A percentile compares a stretch with the other conserved stretches of the same genome.
Conservation (phyloP, 2,888 invertebrate genomes). For the Pollenia angustigena region DNA sequence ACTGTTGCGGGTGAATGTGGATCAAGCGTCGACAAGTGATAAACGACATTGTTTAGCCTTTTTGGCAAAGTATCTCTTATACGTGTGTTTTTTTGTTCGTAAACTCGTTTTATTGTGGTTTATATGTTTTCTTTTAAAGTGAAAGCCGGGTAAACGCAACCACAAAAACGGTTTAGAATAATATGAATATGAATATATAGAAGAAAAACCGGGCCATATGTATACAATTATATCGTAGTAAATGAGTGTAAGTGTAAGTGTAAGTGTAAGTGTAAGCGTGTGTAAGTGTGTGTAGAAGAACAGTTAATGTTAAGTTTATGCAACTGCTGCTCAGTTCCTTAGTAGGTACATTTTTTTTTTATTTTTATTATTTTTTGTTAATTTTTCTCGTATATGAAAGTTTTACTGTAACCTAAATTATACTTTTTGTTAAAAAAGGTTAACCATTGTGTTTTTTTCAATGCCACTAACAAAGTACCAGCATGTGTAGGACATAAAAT, state of each 20-base stretch:
- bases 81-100: neutral
- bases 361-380: neutral
- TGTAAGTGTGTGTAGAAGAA: neutral
- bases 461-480: no score
- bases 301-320: conserved; percentile 9
- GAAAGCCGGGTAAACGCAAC: conserved; percentile 23
- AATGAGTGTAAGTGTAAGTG: no score
- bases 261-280: neutral
- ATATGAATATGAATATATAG: conserved; percentile 12
- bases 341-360: conserved; percentile 11
- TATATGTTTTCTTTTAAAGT: neutral
- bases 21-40: conserved; percentile 66
- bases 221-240: no score
- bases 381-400: conserved; percentile 10
- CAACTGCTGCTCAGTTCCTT: conserved; percentile 34
- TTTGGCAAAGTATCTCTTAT: conserved; percentile 53
- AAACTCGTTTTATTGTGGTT: conserved; percentile 18
- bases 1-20: conserved; percentile 54
- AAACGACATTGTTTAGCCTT: conserved; percentile 66
- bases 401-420: conserved; percentile 48
- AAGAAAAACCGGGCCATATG: neutral
- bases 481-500: no score
- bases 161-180: conserved; percentile 33
- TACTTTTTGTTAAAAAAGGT: conserved; percentile 15
- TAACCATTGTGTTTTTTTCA: neutral